Evolutionary conservation across 2,888 invertebrate genomes (phyloP).

Genomic region (Andrena hattorfiana): DNA sequence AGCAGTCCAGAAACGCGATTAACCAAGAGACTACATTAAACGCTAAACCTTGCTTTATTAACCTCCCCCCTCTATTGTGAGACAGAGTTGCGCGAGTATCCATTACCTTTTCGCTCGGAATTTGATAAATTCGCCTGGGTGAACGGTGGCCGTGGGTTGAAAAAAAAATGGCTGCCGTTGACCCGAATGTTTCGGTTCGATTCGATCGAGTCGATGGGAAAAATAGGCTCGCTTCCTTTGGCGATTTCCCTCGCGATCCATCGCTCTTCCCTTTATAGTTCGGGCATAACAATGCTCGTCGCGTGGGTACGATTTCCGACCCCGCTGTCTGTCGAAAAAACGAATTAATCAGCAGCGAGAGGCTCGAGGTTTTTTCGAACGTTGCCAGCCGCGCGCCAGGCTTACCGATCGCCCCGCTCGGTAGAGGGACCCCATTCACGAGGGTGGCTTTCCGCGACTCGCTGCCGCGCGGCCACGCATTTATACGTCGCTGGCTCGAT

Average conservation of each 20-base stretch:
- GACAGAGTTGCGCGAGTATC: no score
- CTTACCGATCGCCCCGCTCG: background rate
- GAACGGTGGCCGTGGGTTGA: background rate
- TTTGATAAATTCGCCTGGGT: no score
- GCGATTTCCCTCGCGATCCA: slow-evolving; percentile 19
- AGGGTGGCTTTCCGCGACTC: slow-evolving; percentile 9
- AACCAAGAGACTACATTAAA: no score
- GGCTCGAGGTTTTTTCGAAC: background rate
- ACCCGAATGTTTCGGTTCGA: slow-evolving; percentile 19
- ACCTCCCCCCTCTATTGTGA: no score
- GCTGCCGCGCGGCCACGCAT: slow-evolving; percentile 45
- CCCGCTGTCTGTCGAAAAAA: slow-evolving; percentile 12
- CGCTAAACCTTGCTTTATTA: no score
- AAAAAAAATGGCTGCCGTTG: slow-evolving; percentile 34
- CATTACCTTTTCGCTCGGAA: no score
- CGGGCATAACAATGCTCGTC: slow-evolving; percentile 12
- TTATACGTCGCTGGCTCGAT: slow-evolving; percentile 67
- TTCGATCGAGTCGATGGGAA: background rate
- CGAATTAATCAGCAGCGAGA: slow-evolving; percentile 37
- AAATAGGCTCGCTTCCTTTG: background rate
- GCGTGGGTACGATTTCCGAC: slow-evolving; percentile 23
- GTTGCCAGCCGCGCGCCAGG: background rate
- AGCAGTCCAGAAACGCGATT: no score
- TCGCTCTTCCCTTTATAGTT: slow-evolving; percentile 28
- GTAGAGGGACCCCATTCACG: background rate